Evolutionary conservation across 92 coral and sea anemone genomes (phyloP).

Genomic region (Bergia sp.): DNA sequence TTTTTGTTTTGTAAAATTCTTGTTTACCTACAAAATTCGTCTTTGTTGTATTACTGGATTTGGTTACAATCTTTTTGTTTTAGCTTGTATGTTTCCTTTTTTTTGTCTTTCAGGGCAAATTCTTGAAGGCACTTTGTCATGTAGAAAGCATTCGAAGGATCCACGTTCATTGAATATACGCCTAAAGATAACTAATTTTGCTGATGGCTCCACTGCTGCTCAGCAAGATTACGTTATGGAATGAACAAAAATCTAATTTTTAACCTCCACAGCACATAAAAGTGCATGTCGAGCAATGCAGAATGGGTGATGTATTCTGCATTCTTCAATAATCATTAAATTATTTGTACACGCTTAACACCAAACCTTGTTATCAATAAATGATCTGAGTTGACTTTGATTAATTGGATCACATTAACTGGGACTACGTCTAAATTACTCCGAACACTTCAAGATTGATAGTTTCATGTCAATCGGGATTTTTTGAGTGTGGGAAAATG

Average conservation of each 20-base stretch:
- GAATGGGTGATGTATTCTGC: too few species aligned
- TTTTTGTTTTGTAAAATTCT: background rate
- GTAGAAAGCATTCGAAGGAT: constrained; percentile 81
- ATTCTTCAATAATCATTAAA: too few species aligned
- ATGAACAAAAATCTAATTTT: constrained; percentile 17
- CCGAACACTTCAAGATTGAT: too few species aligned
- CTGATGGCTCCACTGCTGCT: constrained; percentile 50
- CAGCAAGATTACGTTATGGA: constrained; percentile 72
- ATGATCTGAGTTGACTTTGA: too few species aligned
- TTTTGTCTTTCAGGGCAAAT: constrained; percentile 69
- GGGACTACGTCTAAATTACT: too few species aligned
- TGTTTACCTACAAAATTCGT: background rate
- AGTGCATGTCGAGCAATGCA: too few species aligned
- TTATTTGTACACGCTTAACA: too few species aligned
- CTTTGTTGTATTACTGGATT: background rate
- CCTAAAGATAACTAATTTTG: constrained; percentile 59
- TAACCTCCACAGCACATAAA: background rate
- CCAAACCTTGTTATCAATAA: too few species aligned
- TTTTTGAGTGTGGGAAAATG: too few species aligned
- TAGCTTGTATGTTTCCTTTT: background rate
- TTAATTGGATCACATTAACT: too few species aligned
- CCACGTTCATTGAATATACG: constrained; percentile 82
- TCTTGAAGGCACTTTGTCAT: constrained; percentile 74
- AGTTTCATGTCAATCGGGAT: too few species aligned
- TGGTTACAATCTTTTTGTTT: background rate